Evolutionary conservation across 2,113 vertebrate genomes (phyloP), one percentile per base, ranked within the genome.

Genomic region (Otus sunia): DNA sequence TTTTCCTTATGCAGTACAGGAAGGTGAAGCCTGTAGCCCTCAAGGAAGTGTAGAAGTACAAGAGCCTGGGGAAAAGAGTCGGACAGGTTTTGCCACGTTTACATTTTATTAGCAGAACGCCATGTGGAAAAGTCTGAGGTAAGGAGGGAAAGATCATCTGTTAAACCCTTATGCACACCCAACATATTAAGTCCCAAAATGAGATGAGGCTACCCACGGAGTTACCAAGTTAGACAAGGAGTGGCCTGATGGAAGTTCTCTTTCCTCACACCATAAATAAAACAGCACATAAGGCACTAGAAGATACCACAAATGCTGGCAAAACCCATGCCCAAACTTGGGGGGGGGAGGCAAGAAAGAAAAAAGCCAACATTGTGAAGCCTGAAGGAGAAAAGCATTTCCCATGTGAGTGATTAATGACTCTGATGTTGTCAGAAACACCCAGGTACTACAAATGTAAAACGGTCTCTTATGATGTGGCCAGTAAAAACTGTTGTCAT

Each of bases 301-400:
- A 86, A 67, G 23, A 52, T 64, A 64, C 5, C 67, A 90, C 11
- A 94, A 86, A 78, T 58, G 25, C 27, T 64, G 39, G 9, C 25
- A 93, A 94, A 96, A 80, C 1, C 27, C 23, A 71, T 52, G 30
- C 15, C 12, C 20, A 88, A 73, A 71, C 12, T 18, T 45, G 17
- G 4, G 12, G 9, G 0, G 0, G 10, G 6, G 8, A 4, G 10
- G 4, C 17, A 2, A 22, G 10, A 8, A 4, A 15, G 5, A 22
- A 55, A 49, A 32, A 47, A 5, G 5, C 2, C 15, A 62, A 69
- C 13, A 49, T 4, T 36, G 17, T 26, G 17, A 78, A 59, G 20
- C 20, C 55, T 83, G 58, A 77, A 75, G 11, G 39, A 94, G 10
- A 56, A 77, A 74, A 78, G 4, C 11, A 43, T 74, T 77, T 93